Base-by-base conservation (phyloP, 2,888 invertebrate genomes). In the Archaeoteleia sp. region DNA sequence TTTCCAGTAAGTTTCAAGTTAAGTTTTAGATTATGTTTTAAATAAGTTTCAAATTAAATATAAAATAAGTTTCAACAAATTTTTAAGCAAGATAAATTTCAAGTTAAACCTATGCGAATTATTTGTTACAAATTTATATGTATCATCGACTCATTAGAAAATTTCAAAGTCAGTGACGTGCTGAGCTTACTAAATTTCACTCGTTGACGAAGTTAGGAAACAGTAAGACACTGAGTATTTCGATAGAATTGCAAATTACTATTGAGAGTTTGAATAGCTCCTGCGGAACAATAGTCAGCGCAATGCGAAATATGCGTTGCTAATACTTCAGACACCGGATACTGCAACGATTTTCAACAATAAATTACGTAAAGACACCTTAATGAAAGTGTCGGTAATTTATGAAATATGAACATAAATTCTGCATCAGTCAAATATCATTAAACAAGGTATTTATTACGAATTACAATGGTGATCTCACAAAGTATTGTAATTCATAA, bases 171-270 rank as follows among this genome's bases (percentile, higher is more conserved):
- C n/a, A 62, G 53, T 48, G 42, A 62, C 46, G 40, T 29, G 62
- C 62, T 48, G 62, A 62, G 62, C 53, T 61, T 29, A 46, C 40
- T 25, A 39, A 46, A 61, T 37, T 46, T 29, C 40, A 17, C 42
- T 43, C 48, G 58, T 42, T 60, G 35, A 51, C 60, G 14, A 12
- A 15, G 30, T 15, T 15, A 30, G 14, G 9, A 32, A 37, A 27
- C 20, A 25, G 14, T 7, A 51, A 61, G 40, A 61, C 46, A 45
- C 30, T 20, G 32, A 17, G 48, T 43, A 17, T 9, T 61, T 53
- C 61, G 61, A 61, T 65, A 57, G 57, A 65, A 58, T 65, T 58
- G 57, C 65, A 58, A 65, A 65, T 65, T 65, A 53, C 65, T 46
- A 58, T 58, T 65, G 57, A 57, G 27, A 40, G 48, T 40, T 53